phyloP scores from a whole-genome alignment of 2,888 invertebrate genomes.

The Hydrotaea cyrtoneurina region DNA sequence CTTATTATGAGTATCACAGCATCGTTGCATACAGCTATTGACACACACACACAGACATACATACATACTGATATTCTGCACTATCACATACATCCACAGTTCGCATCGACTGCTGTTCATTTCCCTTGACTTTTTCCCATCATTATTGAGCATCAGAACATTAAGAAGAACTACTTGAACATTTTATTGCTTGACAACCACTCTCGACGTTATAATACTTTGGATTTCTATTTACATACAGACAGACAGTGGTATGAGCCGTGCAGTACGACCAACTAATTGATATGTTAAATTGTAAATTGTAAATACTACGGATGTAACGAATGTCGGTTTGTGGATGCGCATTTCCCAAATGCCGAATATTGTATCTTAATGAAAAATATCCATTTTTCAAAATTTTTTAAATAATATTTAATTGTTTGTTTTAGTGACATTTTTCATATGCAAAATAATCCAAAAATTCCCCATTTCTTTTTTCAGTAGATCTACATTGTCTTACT shows the following conservation, averaged over 20 bases:
- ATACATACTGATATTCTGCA: neutral
- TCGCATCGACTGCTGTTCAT: constrained; percentile 12
- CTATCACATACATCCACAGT: neutral
- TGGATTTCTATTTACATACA: neutral
- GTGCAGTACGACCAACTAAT: neutral
- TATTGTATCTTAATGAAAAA: too few species aligned
- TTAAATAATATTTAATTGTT: too few species aligned
- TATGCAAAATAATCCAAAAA: too few species aligned
- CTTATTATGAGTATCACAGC: constrained; percentile 3
- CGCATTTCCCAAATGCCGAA: too few species aligned
- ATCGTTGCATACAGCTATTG: too few species aligned
- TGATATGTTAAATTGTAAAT: too few species aligned
- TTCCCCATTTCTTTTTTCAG: too few species aligned
- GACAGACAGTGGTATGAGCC: neutral
- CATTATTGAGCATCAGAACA: neutral
- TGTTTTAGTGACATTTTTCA: too few species aligned
- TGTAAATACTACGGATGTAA: too few species aligned
- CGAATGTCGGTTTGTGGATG: too few species aligned
- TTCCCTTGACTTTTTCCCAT: constrained; percentile 4
- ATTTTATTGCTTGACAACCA: constrained; percentile 16
- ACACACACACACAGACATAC: neutral
- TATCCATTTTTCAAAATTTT: too few species aligned
- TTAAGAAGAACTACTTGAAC: neutral
- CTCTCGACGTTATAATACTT: neutral
- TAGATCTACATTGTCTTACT: too few species aligned